Conservation (phyloP, 2,888 invertebrate species). For the Masnerella sp. region DNA sequence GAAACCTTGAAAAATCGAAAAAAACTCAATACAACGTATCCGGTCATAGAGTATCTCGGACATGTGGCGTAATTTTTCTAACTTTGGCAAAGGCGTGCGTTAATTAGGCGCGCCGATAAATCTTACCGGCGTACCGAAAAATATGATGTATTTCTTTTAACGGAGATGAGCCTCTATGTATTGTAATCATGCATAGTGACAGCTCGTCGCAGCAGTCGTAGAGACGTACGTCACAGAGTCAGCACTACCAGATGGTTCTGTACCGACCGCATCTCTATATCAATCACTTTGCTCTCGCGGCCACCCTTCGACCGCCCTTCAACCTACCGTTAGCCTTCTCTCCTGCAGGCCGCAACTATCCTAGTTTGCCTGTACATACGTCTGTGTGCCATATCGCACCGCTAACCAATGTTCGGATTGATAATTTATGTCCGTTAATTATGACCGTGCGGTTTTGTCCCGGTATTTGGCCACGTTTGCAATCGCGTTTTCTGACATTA, state of each 20-base stretch:
- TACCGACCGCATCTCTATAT: slow-evolving; percentile 76
- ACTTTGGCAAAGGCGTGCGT: slow-evolving; percentile 46
- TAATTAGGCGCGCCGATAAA: slow-evolving; percentile 50
- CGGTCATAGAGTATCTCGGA: no score
- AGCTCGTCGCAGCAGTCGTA: slow-evolving; percentile 70
- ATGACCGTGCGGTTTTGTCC: slow-evolving; percentile 72
- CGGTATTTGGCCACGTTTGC: slow-evolving; percentile 67
- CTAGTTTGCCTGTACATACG: slow-evolving; percentile 60
- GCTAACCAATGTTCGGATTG: slow-evolving; percentile 76
- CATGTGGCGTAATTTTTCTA: slow-evolving; percentile 44
- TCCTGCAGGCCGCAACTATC: slow-evolving; percentile 60
- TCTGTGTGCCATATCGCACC: slow-evolving; percentile 67
- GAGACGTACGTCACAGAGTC: slow-evolving; percentile 76
- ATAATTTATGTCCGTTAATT: slow-evolving; percentile 77
- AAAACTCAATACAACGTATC: no score
- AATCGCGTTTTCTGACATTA: slow-evolving; percentile 57
- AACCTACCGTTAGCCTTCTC: slow-evolving; percentile 62
- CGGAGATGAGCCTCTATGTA: slow-evolving; percentile 32
- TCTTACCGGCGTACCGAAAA: slow-evolving; percentile 44
- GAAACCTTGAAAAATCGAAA: no score
- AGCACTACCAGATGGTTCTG: slow-evolving; percentile 75
- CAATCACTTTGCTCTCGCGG: slow-evolving; percentile 74
- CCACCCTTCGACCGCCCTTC: slow-evolving; percentile 68
- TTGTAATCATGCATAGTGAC: slow-evolving; percentile 64
- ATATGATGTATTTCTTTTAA: slow-evolving; percentile 53